These are phyloP conservation scores for Eulacestoma nigropectus DNA, from an alignment of 2,113 vertebrate species.

Conservation along the genomic window DNA sequence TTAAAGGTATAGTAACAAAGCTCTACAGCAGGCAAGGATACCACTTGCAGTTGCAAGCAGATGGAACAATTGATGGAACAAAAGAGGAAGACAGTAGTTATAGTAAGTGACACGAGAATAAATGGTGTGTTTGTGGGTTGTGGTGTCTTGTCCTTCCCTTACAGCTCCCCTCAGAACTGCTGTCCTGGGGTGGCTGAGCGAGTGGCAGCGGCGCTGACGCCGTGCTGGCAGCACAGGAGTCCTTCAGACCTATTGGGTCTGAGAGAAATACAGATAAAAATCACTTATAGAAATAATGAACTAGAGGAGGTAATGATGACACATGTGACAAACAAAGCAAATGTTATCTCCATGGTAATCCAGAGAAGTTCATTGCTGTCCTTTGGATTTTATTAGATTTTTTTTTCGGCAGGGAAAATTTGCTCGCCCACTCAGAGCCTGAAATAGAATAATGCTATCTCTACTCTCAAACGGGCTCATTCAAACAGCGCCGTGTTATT, in stretches of 20 bases:
- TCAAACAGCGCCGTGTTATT: neutral
- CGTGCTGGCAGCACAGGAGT: neutral
- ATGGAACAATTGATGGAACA: slow-evolving; percentile 98
- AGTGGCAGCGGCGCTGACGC: neutral
- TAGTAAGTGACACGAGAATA: slow-evolving; percentile 80
- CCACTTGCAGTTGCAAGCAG: slow-evolving; percentile 97
- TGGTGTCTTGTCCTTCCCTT: neutral
- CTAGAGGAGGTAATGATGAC: slow-evolving; percentile 56
- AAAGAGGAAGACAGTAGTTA: slow-evolving; percentile 97
- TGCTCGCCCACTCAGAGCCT: slow-evolving; percentile 66
- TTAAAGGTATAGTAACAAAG: slow-evolving; percentile 99
- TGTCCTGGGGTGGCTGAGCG: neutral
- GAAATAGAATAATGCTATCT: slow-evolving; percentile 63
- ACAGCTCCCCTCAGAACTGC: neutral
- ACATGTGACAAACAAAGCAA: slow-evolving; percentile 66
- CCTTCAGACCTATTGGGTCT: neutral
- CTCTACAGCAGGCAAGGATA: slow-evolving; percentile 98
- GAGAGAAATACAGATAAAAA: slow-evolving; percentile 25
- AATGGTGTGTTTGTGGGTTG: slow-evolving; percentile 21
- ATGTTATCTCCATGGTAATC: slow-evolving; percentile 77
- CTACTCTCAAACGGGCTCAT: slow-evolving; percentile 46
- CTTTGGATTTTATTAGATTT: slow-evolving; percentile 71
- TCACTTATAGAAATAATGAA: slow-evolving; percentile 15
- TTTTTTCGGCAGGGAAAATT: slow-evolving; percentile 61
- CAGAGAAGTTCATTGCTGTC: slow-evolving; percentile 62